Evolutionary conservation across 2,113 vertebrate species (phyloP).

Genomic region (Limanda limanda): DNA sequence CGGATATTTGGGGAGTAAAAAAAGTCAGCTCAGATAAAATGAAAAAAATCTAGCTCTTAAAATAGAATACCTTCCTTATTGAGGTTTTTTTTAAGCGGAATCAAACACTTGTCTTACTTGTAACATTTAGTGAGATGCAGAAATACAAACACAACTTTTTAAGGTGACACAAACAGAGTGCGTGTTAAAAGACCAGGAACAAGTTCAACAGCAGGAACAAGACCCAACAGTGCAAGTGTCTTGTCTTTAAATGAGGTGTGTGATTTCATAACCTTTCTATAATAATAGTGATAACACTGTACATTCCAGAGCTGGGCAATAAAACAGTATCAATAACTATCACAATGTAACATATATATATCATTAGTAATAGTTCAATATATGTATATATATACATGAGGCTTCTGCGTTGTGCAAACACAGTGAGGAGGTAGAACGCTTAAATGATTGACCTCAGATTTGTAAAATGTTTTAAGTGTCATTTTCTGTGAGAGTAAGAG

Average conservation of each 20-base stretch:
- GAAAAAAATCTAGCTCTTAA: not conserved
- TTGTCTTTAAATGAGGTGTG: not conserved
- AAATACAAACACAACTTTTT: not conserved
- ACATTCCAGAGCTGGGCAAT: too few species aligned
- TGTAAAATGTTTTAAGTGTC: too few species aligned
- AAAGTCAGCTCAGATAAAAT: not conserved
- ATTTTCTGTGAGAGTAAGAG: too few species aligned
- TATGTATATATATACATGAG: too few species aligned
- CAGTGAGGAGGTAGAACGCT: too few species aligned
- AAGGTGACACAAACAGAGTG: not conserved
- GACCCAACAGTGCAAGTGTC: not conserved
- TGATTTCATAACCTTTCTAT: not conserved
- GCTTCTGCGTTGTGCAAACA: too few species aligned
- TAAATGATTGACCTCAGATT: too few species aligned
- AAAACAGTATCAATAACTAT: too few species aligned
- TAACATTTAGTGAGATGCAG: not conserved
- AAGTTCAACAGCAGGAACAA: not conserved
- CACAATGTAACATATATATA: too few species aligned
- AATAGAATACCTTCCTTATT: not conserved
- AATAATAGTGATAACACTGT: too few species aligned
- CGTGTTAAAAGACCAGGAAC: not conserved
- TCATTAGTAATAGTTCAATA: too few species aligned
- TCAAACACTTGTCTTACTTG: not conserved
- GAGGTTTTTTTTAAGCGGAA: not conserved
- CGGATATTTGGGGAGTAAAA: conserved; percentile 1